A percentile compares a stretch with the other conserved stretches of the same genome.
These are phyloP conservation scores for Caenorhabditis briggsae DNA, from an alignment of 1,140 invertebrate genomes.

Conservation along the genomic window DNA sequence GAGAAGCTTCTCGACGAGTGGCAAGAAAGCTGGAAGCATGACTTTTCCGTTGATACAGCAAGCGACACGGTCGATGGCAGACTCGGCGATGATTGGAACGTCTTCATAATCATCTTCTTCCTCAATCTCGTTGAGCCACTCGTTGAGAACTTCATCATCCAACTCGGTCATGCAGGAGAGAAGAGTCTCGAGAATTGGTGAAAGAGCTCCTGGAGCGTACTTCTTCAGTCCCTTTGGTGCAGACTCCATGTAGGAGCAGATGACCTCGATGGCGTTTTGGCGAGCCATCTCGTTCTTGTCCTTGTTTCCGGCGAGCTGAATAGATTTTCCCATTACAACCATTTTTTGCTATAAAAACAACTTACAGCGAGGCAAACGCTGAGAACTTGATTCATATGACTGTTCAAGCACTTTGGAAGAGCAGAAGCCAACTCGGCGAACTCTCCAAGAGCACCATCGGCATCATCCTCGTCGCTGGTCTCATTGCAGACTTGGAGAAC, in stretches of 20 bases:
- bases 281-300: conserved; percentile 88
- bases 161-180: conserved; percentile 95
- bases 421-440: conserved; percentile 93
- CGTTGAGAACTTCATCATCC: conserved; percentile 92
- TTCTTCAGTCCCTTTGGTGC: conserved; percentile 95
- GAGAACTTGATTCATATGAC: conserved; percentile 89
- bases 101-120: conserved; percentile 88
- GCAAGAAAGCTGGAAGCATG: conserved; percentile 89
- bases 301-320: conserved; percentile 83
- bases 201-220: conserved; percentile 78
- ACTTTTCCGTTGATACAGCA: conserved; percentile 95
- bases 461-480: conserved; percentile 84
- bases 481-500: conserved; percentile 82
- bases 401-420: conserved; percentile 90
- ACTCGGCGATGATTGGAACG: conserved; percentile 94
- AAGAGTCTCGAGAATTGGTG: conserved; percentile 78
- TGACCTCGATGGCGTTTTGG: conserved; percentile 91
- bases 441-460: conserved; percentile 88
- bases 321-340: not conserved
- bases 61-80: conserved; percentile 93
- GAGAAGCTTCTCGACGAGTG: conserved; percentile 78
- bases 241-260: conserved; percentile 93
- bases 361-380: conserved; percentile 83
- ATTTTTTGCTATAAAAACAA: not conserved
- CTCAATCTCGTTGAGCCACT: conserved; percentile 84